Conservation (phyloP, 2,888 invertebrate genomes). For the Acheta domesticus region DNA sequence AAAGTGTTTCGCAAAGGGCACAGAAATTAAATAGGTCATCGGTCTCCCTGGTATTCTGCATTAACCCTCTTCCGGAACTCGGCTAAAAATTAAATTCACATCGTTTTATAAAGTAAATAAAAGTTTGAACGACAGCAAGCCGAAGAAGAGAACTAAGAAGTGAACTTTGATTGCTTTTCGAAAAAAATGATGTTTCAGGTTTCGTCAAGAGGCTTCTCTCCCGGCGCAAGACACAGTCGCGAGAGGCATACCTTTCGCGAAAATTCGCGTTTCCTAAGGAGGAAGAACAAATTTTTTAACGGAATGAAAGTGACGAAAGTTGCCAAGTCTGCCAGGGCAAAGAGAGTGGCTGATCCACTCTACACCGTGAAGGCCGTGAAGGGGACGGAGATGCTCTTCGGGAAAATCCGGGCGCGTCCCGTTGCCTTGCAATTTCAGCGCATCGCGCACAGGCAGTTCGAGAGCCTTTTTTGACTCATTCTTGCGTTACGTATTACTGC, state of each 20-base stretch:
- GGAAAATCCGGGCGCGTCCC: too few relatives aligned
- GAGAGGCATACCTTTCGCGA: neutral
- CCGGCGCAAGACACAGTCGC: neutral
- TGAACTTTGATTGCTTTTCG: neutral
- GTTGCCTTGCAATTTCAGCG: too few relatives aligned
- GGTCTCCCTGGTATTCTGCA: neutral
- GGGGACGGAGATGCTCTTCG: too few relatives aligned
- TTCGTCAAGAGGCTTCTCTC: neutral
- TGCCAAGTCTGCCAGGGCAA: neutral
- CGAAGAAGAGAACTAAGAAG: neutral
- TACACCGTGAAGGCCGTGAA: too few relatives aligned
- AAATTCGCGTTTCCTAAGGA: neutral
- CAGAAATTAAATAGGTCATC: constrained; percentile 3
- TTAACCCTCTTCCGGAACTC: constrained; percentile 3
- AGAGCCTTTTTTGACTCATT: too few relatives aligned
- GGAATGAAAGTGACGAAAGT: constrained; percentile 1
- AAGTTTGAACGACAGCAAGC: neutral
- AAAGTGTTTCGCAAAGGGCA: constrained; percentile 4
- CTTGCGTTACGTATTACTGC: too few relatives aligned
- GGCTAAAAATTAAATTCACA: constrained; percentile 18
- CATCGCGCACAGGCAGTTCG: too few relatives aligned
- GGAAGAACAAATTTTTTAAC: neutral
- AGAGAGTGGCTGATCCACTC: too few relatives aligned
- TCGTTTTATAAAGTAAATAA: constrained; percentile 18
- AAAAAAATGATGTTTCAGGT: neutral